phyloP scores from a whole-genome alignment of 2,113 vertebrate genomes.

The Tachysurus fulvidraco region DNA sequence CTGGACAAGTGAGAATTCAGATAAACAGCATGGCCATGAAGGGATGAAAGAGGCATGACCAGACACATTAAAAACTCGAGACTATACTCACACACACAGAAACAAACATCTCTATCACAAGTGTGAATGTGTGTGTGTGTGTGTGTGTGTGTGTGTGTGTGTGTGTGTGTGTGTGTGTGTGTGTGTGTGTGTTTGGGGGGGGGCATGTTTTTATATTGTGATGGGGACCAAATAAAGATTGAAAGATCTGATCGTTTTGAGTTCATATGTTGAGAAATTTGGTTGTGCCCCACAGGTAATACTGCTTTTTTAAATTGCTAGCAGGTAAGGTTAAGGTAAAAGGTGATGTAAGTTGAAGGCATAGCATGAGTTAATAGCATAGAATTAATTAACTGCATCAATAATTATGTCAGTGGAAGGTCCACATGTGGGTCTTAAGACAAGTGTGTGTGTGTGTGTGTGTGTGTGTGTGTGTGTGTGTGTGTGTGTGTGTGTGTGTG shows the following conservation, averaged over 20 bases:
- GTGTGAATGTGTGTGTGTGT: neutral
- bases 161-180: neutral
- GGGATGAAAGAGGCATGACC: slow-evolving; percentile 51
- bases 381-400: neutral
- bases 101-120: neutral
- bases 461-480: neutral
- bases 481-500: neutral
- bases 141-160: neutral
- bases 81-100: slow-evolving; percentile 33
- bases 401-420: neutral
- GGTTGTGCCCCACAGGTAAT: neutral
- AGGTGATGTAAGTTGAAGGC: neutral
- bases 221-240: neutral
- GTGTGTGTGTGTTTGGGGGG: too few species aligned
- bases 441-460: neutral
- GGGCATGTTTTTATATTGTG: neutral
- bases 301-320: too few species aligned
- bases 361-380: neutral
- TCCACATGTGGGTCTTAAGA: neutral
- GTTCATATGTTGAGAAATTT: neutral
- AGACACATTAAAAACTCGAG: slow-evolving; percentile 66
- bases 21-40: slow-evolving; percentile 66
- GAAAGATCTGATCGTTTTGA: neutral
- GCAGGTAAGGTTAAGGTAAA: too few species aligned
- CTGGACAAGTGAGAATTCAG: slow-evolving; percentile 71